A percentile compares a stretch with the other conserved stretches of the same genome.
Evolutionary conservation across 2,888 invertebrate genomes (phyloP).

Genomic region (Coelopa pilipes): DNA sequence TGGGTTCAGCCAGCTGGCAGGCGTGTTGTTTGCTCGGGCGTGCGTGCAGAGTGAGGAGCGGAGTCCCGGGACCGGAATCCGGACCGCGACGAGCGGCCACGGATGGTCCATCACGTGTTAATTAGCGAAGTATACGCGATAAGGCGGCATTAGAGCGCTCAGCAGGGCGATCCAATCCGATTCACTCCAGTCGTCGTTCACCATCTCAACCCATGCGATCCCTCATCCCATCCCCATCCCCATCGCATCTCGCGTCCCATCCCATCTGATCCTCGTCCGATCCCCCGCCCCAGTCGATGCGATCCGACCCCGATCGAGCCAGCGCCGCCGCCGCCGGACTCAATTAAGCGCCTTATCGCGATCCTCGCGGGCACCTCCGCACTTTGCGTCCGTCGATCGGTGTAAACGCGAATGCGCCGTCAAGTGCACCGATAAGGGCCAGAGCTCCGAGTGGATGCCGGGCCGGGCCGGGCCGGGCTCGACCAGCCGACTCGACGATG

Average conservation of each 20-base stretch:
- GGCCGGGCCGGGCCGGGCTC: too few relatives aligned
- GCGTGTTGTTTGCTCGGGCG: too few relatives aligned
- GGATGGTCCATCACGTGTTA: constrained; percentile 27
- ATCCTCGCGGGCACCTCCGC: constrained; percentile 32
- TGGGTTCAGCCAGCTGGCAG: too few relatives aligned
- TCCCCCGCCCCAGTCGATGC: not conserved
- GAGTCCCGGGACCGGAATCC: too few relatives aligned
- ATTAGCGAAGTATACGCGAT: constrained; percentile 33
- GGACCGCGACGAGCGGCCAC: too few relatives aligned
- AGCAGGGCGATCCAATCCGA: too few relatives aligned
- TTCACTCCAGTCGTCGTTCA: constrained; percentile 17
- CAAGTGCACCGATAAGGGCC: constrained; percentile 45
- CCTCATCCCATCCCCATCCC: too few relatives aligned
- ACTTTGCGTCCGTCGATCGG: constrained; percentile 10
- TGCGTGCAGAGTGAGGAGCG: too few relatives aligned
- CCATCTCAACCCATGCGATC: too few relatives aligned
- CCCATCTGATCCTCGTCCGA: too few relatives aligned
- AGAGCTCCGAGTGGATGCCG: too few relatives aligned
- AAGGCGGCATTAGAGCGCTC: not conserved
- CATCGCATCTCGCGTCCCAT: too few relatives aligned
- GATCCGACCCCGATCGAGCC: constrained; percentile 6
- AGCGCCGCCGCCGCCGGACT: constrained; percentile 19
- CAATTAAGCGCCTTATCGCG: constrained; percentile 38
- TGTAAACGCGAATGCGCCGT: constrained; percentile 41
- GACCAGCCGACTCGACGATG: constrained; percentile 37